A percentile compares a stretch with the other conserved stretches of the same genome.
phyloP scores from a whole-genome alignment of 1,140 invertebrate genomes.

The Pinna nobilis region DNA sequence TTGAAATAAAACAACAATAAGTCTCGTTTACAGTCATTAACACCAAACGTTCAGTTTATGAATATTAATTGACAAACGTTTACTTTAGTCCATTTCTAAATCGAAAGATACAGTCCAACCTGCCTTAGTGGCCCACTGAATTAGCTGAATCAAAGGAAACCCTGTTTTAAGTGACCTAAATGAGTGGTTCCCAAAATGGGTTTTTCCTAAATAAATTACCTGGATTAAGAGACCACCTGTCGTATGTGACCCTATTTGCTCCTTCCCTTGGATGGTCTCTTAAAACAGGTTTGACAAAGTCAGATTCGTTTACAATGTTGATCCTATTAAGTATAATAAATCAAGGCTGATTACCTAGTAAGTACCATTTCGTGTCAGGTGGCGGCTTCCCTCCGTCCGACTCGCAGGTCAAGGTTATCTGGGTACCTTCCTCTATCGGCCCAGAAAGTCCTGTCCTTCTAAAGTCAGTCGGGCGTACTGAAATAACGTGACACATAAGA shows the following conservation, averaged over 20 bases:
- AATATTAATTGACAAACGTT: not conserved
- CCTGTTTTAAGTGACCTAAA: too few species aligned
- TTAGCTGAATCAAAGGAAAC: too few species aligned
- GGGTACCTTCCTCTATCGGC: slow-evolving; percentile 44
- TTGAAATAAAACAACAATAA: too few species aligned
- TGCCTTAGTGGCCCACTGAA: too few species aligned
- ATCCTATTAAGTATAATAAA: not conserved
- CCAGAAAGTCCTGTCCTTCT: slow-evolving; percentile 1
- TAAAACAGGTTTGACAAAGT: not conserved
- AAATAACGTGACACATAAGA: not conserved
- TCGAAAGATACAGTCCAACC: too few species aligned
- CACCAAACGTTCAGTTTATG: not conserved
- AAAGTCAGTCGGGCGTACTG: slow-evolving; percentile 33
- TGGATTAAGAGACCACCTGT: too few species aligned
- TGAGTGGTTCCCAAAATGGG: too few species aligned
- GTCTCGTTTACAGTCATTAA: not conserved
- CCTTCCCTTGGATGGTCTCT: not conserved
- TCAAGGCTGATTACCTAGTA: slow-evolving; percentile 35
- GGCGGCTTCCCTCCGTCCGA: slow-evolving; percentile 51
- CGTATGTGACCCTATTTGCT: too few species aligned
- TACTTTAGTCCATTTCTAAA: too few species aligned
- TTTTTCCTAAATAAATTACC: too few species aligned
- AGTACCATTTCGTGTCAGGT: slow-evolving; percentile 44
- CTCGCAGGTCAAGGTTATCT: slow-evolving; percentile 32
- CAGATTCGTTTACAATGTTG: not conserved